phyloP scores from a whole-genome alignment of 2,113 vertebrate genomes.

The Callospermophilus lateralis region DNA sequence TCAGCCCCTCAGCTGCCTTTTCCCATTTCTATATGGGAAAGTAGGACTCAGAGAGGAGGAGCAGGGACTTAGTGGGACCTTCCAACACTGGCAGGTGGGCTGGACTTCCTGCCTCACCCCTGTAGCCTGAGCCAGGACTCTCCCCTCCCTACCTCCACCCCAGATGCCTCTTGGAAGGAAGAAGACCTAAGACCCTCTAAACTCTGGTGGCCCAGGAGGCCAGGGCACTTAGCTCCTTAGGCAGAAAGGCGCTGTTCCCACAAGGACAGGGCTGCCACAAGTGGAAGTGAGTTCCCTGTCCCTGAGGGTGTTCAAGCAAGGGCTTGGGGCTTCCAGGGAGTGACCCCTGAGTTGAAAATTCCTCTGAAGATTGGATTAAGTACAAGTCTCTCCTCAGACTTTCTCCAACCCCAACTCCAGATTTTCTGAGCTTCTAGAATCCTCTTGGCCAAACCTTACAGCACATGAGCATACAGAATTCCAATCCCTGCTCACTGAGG shows the following conservation, averaged over 20 bases:
- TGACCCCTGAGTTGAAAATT: not conserved
- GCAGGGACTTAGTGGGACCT: not conserved
- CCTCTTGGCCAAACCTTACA: not conserved
- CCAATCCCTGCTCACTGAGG: not conserved
- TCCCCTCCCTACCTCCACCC: not conserved
- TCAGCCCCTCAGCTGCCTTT: not conserved
- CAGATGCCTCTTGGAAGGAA: not conserved
- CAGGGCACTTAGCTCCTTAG: not conserved
- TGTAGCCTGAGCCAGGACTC: not conserved
- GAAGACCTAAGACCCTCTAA: not conserved
- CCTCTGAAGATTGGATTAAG: slow-evolving; percentile 36
- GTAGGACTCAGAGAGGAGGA: not conserved
- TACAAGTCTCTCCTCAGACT: not conserved
- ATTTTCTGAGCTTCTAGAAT: not conserved
- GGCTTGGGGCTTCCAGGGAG: not conserved
- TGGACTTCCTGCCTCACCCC: not conserved
- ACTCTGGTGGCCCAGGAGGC: not conserved
- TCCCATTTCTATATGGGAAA: slow-evolving; percentile 57
- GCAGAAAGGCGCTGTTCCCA: not conserved
- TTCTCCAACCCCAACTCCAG: not conserved
- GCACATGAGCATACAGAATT: not conserved
- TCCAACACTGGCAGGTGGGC: not conserved
- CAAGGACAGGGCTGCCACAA: not conserved
- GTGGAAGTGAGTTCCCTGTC: rapidly evolving
- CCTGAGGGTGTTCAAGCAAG: not conserved